A percentile compares a stretch with the other conserved stretches of the same genome.
These are phyloP conservation scores for Eudyptes chrysolophus DNA, from an alignment of 2,113 vertebrate genomes.

Conservation along the genomic window DNA sequence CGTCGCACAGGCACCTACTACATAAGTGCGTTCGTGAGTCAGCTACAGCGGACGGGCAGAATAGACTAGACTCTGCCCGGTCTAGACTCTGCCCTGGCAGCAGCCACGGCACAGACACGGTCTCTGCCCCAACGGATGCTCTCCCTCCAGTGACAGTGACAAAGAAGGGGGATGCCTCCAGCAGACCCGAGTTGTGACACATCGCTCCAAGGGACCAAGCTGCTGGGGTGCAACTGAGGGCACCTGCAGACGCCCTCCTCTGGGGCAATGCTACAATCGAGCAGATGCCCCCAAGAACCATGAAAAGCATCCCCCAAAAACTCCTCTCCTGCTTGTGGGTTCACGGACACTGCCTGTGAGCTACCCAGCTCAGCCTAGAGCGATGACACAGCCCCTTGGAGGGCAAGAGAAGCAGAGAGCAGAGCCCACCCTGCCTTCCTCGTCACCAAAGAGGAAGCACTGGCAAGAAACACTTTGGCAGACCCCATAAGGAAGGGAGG, in stretches of 20 bases:
- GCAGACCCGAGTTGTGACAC: background rate
- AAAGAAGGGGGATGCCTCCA: background rate
- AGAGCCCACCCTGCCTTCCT: background rate
- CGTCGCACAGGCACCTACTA: background rate
- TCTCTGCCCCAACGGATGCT: background rate
- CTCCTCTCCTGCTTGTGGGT: background rate
- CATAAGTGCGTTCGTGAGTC: rapidly evolving
- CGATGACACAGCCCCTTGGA: background rate
- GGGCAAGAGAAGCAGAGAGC: background rate
- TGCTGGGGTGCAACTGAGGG: background rate
- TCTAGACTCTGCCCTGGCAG: background rate
- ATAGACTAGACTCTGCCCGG: background rate
- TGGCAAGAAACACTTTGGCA: too few species aligned
- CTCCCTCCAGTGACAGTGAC: background rate
- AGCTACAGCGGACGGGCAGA: rapidly evolving
- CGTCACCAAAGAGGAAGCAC: background rate
- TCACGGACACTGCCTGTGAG: background rate
- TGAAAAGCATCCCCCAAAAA: background rate
- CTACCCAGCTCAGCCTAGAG: background rate
- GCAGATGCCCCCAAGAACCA: background rate
- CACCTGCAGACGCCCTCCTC: background rate
- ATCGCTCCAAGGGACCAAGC: background rate
- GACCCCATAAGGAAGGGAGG: background rate
- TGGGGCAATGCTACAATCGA: background rate
- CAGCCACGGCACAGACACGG: background rate